These are phyloP conservation scores for Hybognathus amarus DNA, from an alignment of 2,797 vertebrate genomes.

Conservation along the genomic window DNA sequence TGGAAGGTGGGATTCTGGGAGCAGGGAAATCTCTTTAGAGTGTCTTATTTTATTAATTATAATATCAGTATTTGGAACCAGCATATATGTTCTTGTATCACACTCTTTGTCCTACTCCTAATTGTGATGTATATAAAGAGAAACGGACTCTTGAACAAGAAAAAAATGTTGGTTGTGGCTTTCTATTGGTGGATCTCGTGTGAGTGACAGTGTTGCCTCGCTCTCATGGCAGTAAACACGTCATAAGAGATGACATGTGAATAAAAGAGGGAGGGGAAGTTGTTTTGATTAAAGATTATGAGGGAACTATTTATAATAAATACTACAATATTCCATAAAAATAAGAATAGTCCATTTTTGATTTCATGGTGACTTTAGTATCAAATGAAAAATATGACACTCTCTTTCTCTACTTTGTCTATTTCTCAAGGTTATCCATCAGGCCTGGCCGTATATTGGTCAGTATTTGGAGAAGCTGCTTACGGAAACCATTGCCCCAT, in stretches of 20 bases:
- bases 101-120: too few relatives aligned
- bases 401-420: conserved; percentile 20
- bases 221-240: not conserved
- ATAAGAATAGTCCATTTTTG: not conserved
- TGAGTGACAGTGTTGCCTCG: not conserved
- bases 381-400: not conserved
- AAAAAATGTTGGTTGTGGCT: not conserved
- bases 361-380: not conserved
- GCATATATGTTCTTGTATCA: too few relatives aligned
- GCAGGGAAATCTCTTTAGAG: too few relatives aligned
- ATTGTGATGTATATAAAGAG: not conserved
- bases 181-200: not conserved
- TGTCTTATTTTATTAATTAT: too few relatives aligned
- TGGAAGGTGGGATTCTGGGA: too few relatives aligned
- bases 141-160: not conserved
- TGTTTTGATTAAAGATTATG: not conserved
- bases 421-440: conserved; percentile 83
- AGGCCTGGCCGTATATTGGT: conserved; percentile 93
- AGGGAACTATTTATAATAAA: not conserved
- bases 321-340: not conserved
- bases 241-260: not conserved
- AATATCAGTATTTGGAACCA: too few relatives aligned
- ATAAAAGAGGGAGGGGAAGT: not conserved
- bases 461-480: conserved; percentile 93
- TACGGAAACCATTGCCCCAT: conserved; percentile 87